Conservation (phyloP, 2,888 invertebrate genomes). For the Allygus modestus region DNA sequence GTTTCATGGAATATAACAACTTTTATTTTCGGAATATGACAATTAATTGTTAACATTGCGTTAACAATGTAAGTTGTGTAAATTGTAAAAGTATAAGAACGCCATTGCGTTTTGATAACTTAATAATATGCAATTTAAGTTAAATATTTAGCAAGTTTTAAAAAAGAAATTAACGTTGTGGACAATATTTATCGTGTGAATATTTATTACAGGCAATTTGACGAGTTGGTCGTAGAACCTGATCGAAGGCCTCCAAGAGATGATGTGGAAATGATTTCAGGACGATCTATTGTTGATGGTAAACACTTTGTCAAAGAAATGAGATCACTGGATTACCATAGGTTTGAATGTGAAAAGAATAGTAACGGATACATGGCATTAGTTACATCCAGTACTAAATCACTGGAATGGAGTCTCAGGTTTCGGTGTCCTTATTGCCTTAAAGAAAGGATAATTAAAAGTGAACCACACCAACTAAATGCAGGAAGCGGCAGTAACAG, state of each 20-base stretch:
- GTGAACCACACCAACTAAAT: neutral
- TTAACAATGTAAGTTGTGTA: no score
- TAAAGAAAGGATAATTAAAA: neutral
- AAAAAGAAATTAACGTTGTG: no score
- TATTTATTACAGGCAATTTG: neutral
- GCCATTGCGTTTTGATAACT: no score
- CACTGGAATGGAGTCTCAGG: constrained; percentile 10
- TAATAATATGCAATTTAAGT: no score
- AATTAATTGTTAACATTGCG: no score
- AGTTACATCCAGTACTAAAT: constrained; percentile 15
- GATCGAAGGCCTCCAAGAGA: constrained; percentile 14
- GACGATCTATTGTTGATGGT: constrained; percentile 14
- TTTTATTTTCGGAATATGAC: no score
- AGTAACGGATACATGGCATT: constrained; percentile 4
- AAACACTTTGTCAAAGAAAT: constrained; percentile 27
- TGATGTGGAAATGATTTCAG: constrained; percentile 28
- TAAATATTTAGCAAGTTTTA: neutral
- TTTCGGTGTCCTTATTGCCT: constrained; percentile 10
- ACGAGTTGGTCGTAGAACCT: constrained; percentile 18
- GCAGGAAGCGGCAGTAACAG: neutral
- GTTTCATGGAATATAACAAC: no score
- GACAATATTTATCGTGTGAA: no score
- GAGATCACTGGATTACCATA: constrained; percentile 24
- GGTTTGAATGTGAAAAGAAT: constrained; percentile 16
- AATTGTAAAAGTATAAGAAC: no score